Base-by-base conservation (phyloP, 2,113 vertebrate genomes). In the Holacanthus passer region DNA sequence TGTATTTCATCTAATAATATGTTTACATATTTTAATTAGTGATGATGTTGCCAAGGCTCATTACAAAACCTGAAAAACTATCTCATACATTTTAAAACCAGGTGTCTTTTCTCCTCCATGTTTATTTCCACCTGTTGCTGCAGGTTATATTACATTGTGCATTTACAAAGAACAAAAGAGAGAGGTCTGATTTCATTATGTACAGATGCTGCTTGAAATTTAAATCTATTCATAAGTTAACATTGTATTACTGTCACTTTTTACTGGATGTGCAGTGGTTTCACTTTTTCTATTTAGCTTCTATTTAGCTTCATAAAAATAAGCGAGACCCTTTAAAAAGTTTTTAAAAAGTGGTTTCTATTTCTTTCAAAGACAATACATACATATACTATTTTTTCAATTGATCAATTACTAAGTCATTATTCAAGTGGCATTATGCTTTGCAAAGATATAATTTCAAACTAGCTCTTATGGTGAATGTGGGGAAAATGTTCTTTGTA, bases 1-100 rank as follows among this genome's bases (percentile, higher is more conserved):
- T 62, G 24, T 63, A 24, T 5, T 66, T 47, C 7, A 27, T 78
- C 62, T 48, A 37, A 66, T 60, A 63, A 72, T 50, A 12, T 2
- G 10, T 24, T 20, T 43, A 20, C 20, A 22, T 12, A 32, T 8
- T 43, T 62, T 48, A 6, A 47, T 53, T 67, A 0, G 16, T 43
- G 71, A 52, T 27, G 35, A 60, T 32, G 59, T 50, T 73, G 70
- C 62, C 41, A 63, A 0, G 22, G 29, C 5, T 82, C 65, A 63
- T 13, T 22, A 41, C 41, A 19, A 39, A 77, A 68, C 62, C 60
- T 58, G 20, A 50, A 79, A 69, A 67, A 39, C 41, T 5, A 20
- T 45, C 31, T 70, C 7, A 43, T 35, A 20, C 24, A 41, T 24
- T 41, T 67, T 39, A 17, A 50, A 48, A 27, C 32, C 5, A 29